Base-by-base conservation (phyloP, 2,797 vertebrate species). In the Lepilemur ruficaudatus region DNA sequence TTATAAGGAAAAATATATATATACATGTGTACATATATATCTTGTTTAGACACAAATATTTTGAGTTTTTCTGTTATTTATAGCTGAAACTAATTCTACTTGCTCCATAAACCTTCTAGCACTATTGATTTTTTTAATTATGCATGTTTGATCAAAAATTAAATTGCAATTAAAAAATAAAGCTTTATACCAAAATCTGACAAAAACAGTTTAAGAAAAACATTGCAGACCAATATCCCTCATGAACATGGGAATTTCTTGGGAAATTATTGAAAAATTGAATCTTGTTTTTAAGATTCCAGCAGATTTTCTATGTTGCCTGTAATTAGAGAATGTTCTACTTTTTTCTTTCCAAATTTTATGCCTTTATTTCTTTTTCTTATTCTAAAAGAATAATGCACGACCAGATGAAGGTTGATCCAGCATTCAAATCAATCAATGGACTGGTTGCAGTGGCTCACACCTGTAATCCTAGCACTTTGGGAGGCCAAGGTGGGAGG, bases 91-190 rank as follows among this genome's bases (percentile, higher is more conserved):
- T 22, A 85, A 80, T 46, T 72, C 50, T 85, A 50, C n/a, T 43
- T 65, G 18, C 12, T 48, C 46, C 35, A 41, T 69, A 92, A 80
- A 32, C 25, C 43, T 81, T 79, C 48, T 61, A 91, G 25, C 57
- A n/a, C 65, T 63, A 84, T 35, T 46, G n/a, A 50, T 32, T 35
- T 65, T 89, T 82, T 28, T 93, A 55, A 70, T 72, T 52, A 12
- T 22, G 10, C n/a, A 18, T 73, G 3, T 89, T 81, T 80, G 14
- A 88, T 73, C 43, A 55, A 69, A 76, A 46, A 23, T 61, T 79
- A 65, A n/a, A 94, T 8, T 92, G 89, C 46, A 67, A 88, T 63
- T 48, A 9, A 65, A 90, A 87, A 91, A 78, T 48, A 92, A 80
- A 35, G 0, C 28, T 76, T 80, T 63, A 41, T 85, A 32, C 22